Conservation (phyloP, 2,113 vertebrate genomes). For the Micronycteris hirsuta region DNA sequence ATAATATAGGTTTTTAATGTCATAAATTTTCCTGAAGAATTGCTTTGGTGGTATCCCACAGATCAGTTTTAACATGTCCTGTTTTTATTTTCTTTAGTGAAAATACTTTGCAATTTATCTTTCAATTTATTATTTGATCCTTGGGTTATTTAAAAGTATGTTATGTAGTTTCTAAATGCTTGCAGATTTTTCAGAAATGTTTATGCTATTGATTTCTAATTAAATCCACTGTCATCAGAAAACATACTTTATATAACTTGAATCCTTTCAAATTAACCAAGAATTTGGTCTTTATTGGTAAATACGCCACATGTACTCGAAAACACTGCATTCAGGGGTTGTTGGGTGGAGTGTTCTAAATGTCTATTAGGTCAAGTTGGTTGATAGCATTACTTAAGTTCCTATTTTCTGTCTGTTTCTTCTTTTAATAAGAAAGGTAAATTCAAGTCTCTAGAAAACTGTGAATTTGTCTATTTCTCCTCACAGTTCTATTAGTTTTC, state of each 20-base stretch:
- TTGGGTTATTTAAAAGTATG: neutral
- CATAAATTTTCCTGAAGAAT: neutral
- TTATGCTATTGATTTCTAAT: neutral
- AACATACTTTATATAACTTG: neutral
- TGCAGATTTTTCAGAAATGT: neutral
- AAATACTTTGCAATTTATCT: neutral
- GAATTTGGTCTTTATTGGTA: neutral
- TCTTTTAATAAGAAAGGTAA: neutral
- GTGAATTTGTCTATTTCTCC: neutral
- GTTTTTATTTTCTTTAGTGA: neutral
- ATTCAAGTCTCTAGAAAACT: neutral
- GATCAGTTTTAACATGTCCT: neutral
- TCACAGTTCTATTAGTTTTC: neutral
- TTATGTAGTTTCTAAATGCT: neutral
- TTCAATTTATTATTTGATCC: neutral
- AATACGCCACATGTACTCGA: neutral
- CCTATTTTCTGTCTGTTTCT: neutral
- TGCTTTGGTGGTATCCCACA: neutral
- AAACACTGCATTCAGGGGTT: neutral
- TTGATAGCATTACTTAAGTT: neutral
- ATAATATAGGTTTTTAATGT: neutral
- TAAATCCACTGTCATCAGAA: neutral
- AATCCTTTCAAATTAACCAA: neutral
- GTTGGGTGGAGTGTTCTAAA: neutral
- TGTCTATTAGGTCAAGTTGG: neutral